These are phyloP conservation scores for Tragelaphus oryx DNA, from an alignment of 2,797 vertebrate genomes.

Conservation along the genomic window DNA sequence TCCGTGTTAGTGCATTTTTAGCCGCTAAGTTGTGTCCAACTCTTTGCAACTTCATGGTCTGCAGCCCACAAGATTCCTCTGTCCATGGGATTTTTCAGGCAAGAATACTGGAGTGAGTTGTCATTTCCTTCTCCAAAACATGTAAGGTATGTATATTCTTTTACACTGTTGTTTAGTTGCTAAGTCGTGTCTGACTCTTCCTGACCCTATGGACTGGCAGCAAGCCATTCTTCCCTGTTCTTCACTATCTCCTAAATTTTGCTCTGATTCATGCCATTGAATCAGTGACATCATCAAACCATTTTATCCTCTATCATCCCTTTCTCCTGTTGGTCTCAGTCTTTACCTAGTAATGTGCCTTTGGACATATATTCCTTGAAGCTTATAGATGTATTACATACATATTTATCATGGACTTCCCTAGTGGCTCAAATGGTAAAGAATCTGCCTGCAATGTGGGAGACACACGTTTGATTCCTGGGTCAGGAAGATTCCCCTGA, in stretches of 20 bases:
- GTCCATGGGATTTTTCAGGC: not conserved
- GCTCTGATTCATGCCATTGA: not conserved
- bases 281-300: not conserved
- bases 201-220: not conserved
- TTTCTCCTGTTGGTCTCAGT: not conserved
- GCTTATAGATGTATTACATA: not conserved
- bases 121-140: not conserved
- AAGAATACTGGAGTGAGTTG: not conserved
- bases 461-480: not conserved
- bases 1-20: not conserved
- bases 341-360: not conserved
- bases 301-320: fast-evolving
- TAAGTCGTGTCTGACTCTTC: not conserved
- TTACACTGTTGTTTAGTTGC: not conserved
- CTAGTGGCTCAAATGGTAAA: not conserved
- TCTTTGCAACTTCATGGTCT: not conserved
- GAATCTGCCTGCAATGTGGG: not conserved
- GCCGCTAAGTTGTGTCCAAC: not conserved
- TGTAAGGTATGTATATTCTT: not conserved
- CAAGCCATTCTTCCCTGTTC: not conserved
- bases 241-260: not conserved
- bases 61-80: not conserved
- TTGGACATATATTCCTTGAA: not conserved
- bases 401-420: not conserved
- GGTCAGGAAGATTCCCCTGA: not conserved